A percentile compares a stretch with the other conserved stretches of the same genome.
Evolutionary conservation across 1,140 invertebrate species (phyloP).

Genomic region (Harpegnathos saltator): DNA sequence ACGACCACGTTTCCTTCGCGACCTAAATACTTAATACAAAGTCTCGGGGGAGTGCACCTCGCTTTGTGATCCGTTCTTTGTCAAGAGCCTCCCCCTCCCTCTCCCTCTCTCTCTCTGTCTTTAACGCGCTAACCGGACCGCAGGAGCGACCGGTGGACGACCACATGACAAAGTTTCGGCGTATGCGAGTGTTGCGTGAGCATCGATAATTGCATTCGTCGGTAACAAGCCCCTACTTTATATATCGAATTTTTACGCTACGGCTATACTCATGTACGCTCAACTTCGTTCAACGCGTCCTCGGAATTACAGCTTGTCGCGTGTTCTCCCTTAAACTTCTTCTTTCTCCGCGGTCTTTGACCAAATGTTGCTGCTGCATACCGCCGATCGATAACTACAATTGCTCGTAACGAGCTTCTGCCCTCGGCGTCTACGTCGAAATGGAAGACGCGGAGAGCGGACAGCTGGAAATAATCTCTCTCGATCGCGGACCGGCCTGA

Average conservation of each 20-base stretch:
- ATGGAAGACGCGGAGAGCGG: slow-evolving; percentile 6
- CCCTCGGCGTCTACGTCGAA: slow-evolving; percentile 29
- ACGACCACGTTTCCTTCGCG: not conserved
- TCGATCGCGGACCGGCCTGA: not conserved
- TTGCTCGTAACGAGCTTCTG: slow-evolving; percentile 53
- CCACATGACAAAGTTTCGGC: slow-evolving; percentile 68
- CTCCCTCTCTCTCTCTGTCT: too few relatives aligned
- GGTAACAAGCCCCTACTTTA: slow-evolving; percentile 55
- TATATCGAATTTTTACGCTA: slow-evolving; percentile 56
- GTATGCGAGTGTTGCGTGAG: slow-evolving; percentile 45
- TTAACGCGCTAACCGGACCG: slow-evolving; percentile 27
- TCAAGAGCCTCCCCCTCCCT: too few relatives aligned
- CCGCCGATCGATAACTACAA: slow-evolving; percentile 49
- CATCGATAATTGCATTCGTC: slow-evolving; percentile 55
- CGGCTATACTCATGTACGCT: slow-evolving; percentile 27
- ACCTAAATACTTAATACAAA: slow-evolving; percentile 9
- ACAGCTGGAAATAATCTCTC: slow-evolving; percentile 39
- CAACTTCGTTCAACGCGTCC: slow-evolving; percentile 46
- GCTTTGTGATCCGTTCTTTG: slow-evolving; percentile 13
- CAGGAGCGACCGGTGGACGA: not conserved
- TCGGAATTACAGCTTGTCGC: slow-evolving; percentile 59
- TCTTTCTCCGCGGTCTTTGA: slow-evolving; percentile 42
- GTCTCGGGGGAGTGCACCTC: not conserved
- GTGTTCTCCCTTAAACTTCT: slow-evolving; percentile 56
- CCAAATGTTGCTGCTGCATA: slow-evolving; percentile 53